A percentile compares a stretch with the other conserved stretches of the same genome.
phyloP scores from a whole-genome alignment of 1,140 invertebrate genomes.

The Luehdorfia chinensis region DNA sequence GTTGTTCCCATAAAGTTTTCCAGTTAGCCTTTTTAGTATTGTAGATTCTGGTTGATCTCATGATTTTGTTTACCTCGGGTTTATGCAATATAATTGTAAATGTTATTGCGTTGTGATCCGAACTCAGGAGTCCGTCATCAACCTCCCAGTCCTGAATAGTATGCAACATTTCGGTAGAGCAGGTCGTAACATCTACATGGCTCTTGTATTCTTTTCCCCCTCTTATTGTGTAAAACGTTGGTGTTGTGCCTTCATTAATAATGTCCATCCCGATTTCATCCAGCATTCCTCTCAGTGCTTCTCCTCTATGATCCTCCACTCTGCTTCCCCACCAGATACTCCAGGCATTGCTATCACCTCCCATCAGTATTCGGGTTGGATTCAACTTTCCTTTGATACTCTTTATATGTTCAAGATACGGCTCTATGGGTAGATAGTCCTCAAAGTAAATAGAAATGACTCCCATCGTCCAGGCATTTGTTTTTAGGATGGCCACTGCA shows the following conservation, averaged over 20 bases:
- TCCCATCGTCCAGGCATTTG: background rate
- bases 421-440: no score
- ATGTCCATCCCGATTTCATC: background rate
- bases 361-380: background rate
- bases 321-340: background rate
- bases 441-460: no score
- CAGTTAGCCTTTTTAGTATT: background rate
- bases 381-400: background rate
- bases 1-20: background rate
- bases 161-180: background rate
- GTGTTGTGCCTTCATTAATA: background rate
- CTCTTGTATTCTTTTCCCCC: background rate
- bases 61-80: constrained; percentile 5
- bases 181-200: background rate
- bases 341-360: background rate
- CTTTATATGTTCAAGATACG: background rate
- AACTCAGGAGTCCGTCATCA: background rate
- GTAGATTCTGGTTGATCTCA: background rate
- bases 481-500: background rate
- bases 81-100: background rate
- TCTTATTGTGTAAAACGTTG: constrained; percentile 9
- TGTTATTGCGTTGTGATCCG: background rate
- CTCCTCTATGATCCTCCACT: background rate
- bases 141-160: background rate
- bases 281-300: background rate